Conservation (phyloP, 1,140 invertebrate genomes). For the Teleogryllus occipitalis region DNA sequence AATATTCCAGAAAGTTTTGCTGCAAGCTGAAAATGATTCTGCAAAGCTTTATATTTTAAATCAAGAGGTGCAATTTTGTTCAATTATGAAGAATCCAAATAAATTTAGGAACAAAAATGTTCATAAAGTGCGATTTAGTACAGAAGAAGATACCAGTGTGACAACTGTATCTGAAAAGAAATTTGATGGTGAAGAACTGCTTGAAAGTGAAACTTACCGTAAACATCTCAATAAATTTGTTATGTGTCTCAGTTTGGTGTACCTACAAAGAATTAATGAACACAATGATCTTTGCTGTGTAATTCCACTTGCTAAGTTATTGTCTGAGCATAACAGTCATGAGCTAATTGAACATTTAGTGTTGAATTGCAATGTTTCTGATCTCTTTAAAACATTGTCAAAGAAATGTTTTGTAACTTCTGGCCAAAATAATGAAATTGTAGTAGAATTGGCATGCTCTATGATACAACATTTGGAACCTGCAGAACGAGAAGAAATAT, state of each 20-base stretch:
- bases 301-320: background rate
- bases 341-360: background rate
- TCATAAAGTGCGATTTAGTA: background rate
- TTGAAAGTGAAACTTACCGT: background rate
- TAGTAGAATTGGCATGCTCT: conserved; percentile 50
- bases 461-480: conserved; percentile 42
- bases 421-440: conserved; percentile 30
- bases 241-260: background rate
- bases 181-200: background rate
- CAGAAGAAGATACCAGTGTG: background rate
- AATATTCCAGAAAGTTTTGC: background rate
- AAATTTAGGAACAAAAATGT: background rate
- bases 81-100: background rate
- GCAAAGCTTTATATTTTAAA: background rate
- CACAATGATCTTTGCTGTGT: background rate
- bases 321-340: background rate
- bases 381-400: background rate
- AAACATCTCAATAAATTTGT: background rate
- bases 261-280: background rate
- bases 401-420: background rate
- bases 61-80: background rate
- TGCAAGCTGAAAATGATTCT: background rate
- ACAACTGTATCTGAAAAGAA: background rate
- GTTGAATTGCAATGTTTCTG: background rate
- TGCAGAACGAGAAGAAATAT: conserved; percentile 39